A percentile compares a stretch with the other conserved stretches of the same genome.
Conservation (phyloP, 2,113 vertebrate genomes). For the Phalacrocorax brasilianus region DNA sequence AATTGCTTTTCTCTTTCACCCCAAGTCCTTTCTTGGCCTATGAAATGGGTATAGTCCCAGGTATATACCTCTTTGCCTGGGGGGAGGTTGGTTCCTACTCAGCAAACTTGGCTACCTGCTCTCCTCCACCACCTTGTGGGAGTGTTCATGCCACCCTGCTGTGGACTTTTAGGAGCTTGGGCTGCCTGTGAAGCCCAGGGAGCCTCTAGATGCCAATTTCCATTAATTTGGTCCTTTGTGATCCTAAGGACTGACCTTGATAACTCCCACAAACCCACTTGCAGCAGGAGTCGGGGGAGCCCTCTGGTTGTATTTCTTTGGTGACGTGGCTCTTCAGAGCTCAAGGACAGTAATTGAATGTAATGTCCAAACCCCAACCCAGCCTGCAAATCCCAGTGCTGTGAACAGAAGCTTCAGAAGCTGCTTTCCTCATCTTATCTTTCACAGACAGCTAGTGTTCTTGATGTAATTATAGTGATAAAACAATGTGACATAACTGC, state of each 20-base stretch:
- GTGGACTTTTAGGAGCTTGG: background rate
- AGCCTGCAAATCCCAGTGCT: constrained; percentile 69
- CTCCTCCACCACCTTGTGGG: background rate
- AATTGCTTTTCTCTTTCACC: background rate
- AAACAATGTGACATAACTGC: constrained; percentile 75
- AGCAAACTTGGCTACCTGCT: background rate
- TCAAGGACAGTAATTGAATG: constrained; percentile 67
- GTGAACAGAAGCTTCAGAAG: constrained; percentile 64
- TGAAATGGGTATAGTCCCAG: background rate
- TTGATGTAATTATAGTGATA: constrained; percentile 82
- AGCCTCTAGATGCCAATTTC: background rate
- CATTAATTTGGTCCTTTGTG: background rate
- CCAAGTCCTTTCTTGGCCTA: background rate
- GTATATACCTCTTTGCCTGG: background rate
- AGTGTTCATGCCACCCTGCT: background rate
- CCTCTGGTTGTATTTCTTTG: constrained; percentile 14
- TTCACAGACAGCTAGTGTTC: constrained; percentile 75
- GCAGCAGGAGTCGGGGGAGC: background rate
- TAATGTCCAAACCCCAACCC: constrained; percentile 68
- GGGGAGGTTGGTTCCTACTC: background rate
- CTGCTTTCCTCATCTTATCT: constrained; percentile 75
- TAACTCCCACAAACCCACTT: background rate
- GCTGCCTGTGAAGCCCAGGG: background rate
- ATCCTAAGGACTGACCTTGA: background rate
- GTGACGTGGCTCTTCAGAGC: constrained; percentile 41